These are phyloP conservation scores for Sitobion miscanthi DNA, from an alignment of 1,140 invertebrate species.

Conservation along the genomic window DNA sequence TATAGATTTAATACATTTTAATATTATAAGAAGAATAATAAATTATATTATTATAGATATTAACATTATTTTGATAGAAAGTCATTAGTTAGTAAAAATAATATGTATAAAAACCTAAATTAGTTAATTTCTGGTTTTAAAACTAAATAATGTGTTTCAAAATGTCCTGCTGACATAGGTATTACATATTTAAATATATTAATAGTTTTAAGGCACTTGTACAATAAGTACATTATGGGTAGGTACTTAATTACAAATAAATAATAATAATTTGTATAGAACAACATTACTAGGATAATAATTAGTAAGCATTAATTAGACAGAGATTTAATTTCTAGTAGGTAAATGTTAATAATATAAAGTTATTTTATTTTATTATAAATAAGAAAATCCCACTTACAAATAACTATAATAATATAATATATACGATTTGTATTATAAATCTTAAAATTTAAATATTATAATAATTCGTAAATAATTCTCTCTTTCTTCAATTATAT, in stretches of 20 bases:
- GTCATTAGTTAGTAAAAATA: too few species aligned
- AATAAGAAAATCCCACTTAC: not conserved
- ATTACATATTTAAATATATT: not conserved
- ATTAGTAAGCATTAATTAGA: not conserved
- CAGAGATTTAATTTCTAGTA: not conserved
- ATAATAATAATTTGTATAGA: not conserved
- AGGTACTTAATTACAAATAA: too few species aligned
- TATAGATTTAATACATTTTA: not conserved
- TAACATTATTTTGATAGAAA: not conserved
- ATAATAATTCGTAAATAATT: not conserved
- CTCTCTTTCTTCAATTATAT: not conserved
- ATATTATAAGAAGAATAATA: not conserved
- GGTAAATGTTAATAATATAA: not conserved
- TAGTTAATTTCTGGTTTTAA: not conserved
- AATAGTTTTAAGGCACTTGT: not conserved
- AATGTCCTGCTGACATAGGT: not conserved
- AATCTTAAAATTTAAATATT: not conserved
- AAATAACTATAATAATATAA: not conserved
- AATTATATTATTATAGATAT: not conserved
- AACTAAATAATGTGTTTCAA: not conserved
- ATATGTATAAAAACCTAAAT: not conserved
- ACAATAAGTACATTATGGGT: not conserved
- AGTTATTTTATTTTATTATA: not conserved
- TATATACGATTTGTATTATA: not conserved
- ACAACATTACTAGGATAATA: not conserved